Percentiles rank a stretch among this genome's conserved stretches.
Evolutionary conservation across 2,797 vertebrate genomes (phyloP).

Genomic region (Lacerta viridis): DNA sequence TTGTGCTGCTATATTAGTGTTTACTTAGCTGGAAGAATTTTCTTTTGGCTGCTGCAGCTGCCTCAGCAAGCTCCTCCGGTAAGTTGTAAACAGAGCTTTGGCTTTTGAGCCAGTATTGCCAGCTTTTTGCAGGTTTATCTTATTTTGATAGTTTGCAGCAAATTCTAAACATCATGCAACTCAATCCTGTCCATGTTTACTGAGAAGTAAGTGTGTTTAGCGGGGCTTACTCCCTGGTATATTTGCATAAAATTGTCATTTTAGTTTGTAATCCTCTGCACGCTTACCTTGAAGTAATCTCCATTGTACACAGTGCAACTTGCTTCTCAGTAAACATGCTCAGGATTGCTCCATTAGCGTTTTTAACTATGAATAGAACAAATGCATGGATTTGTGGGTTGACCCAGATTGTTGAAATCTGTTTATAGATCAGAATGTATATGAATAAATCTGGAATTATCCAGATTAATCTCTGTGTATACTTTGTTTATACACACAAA

Average conservation of each 20-base stretch:
- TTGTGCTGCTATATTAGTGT: constrained; percentile 87
- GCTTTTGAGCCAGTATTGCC: constrained; percentile 29
- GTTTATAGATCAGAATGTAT: background rate
- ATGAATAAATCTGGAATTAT: constrained; percentile 38
- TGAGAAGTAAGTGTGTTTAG: background rate
- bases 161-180: constrained; percentile 14
- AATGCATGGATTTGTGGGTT: constrained; percentile 38
- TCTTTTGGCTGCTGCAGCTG: constrained; percentile 82
- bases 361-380: constrained; percentile 36
- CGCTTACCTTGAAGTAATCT: background rate
- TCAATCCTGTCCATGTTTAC: background rate
- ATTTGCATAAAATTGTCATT: background rate
- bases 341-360: background rate
- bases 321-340: background rate
- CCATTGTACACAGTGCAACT: background rate
- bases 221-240: background rate
- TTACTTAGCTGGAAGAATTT: constrained; percentile 85
- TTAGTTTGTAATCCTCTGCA: background rate
- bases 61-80: constrained; percentile 76
- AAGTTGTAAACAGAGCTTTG: constrained; percentile 72
- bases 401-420: background rate
- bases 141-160: constrained; percentile 24
- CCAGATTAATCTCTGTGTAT: background rate
- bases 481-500: constrained; percentile 51
- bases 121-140: constrained; percentile 38